A percentile compares a stretch with the other conserved stretches of the same genome.
Evolutionary conservation across 2,113 vertebrate genomes (phyloP).

Genomic region (Synodontis membranacea): DNA sequence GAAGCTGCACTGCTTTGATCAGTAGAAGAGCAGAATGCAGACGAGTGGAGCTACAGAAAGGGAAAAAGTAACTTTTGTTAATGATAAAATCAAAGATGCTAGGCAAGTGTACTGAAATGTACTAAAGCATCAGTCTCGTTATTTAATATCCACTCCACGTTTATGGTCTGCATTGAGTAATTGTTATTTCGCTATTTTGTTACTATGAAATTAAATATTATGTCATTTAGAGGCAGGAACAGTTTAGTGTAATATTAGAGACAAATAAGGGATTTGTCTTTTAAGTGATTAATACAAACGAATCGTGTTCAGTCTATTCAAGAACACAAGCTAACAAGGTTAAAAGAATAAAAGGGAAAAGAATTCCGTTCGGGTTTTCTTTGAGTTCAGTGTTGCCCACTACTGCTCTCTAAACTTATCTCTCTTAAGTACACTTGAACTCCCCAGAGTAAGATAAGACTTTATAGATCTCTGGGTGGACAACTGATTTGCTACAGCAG

Average conservation of each 20-base stretch:
- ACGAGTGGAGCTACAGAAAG: too few relatives aligned
- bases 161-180: too few relatives aligned
- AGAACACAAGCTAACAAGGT: neutral
- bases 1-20: too few relatives aligned
- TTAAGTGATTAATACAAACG: neutral
- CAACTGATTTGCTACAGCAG: neutral
- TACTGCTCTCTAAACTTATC: neutral
- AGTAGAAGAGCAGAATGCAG: too few relatives aligned
- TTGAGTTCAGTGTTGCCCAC: neutral
- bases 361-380: neutral
- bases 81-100: too few relatives aligned
- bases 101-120: too few relatives aligned
- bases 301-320: neutral
- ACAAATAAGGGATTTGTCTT: neutral
- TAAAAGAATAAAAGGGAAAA: too few relatives aligned
- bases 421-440: neutral
- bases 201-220: neutral
- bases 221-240: neutral
- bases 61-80: too few relatives aligned
- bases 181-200: neutral
- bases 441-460: neutral
- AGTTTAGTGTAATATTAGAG: neutral
- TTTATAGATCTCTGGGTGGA: neutral
- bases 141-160: too few relatives aligned
- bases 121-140: too few relatives aligned